Evolutionary conservation across 2,888 invertebrate genomes (phyloP).

Genomic region (Hydrotaea cyrtoneurina): DNA sequence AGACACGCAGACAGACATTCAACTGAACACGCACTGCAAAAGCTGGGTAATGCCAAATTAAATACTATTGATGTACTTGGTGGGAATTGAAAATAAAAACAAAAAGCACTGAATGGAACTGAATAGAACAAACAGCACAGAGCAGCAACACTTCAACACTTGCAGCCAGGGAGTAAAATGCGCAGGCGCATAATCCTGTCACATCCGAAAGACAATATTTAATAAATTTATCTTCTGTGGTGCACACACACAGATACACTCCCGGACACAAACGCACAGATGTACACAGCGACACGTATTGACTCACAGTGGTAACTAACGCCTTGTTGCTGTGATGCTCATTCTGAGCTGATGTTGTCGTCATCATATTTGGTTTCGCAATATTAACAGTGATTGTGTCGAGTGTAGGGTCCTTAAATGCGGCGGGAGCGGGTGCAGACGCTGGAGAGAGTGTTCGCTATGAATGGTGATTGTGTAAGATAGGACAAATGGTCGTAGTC

Average conservation of each 20-base stretch:
- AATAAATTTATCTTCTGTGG: conserved; percentile 35
- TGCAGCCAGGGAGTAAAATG: conserved; percentile 9
- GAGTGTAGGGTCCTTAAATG: conserved; percentile 73
- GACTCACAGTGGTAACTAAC: conserved; percentile 42
- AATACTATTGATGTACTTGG: conserved; percentile 21
- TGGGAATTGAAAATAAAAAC: not conserved
- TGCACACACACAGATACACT: conserved; percentile 38
- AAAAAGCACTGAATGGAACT: not conserved
- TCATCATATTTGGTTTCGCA: conserved; percentile 58
- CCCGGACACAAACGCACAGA: conserved; percentile 28
- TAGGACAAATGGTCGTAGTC: conserved; percentile 51
- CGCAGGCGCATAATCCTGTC: conserved; percentile 63
- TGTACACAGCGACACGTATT: conserved; percentile 33
- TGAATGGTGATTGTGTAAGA: conserved; percentile 55
- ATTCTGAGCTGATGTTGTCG: conserved; percentile 54
- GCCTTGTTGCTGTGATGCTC: conserved; percentile 51
- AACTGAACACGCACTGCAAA: not conserved
- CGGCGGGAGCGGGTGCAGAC: conserved; percentile 50
- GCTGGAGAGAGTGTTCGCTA: not conserved
- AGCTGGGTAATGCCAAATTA: conserved; percentile 12
- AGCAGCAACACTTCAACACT: not conserved
- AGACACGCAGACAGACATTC: not conserved
- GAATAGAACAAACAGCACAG: not conserved
- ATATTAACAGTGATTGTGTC: conserved; percentile 68
- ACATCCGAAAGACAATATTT: conserved; percentile 57